These are phyloP conservation scores for Andrena minutula DNA, from an alignment of 2,888 invertebrate species.

Conservation along the genomic window DNA sequence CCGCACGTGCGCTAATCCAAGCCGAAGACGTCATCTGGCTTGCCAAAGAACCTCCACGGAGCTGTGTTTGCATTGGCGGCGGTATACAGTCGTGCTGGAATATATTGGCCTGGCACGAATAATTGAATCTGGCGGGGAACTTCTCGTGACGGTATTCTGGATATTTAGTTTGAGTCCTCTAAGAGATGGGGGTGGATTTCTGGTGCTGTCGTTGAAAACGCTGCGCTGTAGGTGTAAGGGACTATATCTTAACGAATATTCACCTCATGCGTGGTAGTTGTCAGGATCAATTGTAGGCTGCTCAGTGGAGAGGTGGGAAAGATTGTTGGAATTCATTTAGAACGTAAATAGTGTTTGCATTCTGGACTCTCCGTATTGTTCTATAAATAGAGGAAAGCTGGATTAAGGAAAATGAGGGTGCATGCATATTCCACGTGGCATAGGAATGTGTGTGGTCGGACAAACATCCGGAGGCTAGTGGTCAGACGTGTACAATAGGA, in stretches of 20 bases:
- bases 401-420: too few species aligned
- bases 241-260: neutral
- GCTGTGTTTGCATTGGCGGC: constrained; percentile 42
- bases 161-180: constrained; percentile 32
- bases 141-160: constrained; percentile 14
- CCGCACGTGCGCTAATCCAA: constrained; percentile 50
- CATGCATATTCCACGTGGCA: too few species aligned
- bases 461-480: too few species aligned
- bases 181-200: neutral
- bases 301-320: neutral
- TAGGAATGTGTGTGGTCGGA: too few species aligned
- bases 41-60: constrained; percentile 20
- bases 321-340: neutral
- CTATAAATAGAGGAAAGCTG: too few species aligned
- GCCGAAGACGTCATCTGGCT: constrained; percentile 53
- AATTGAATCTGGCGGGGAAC: constrained; percentile 50
- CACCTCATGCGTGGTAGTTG: too few species aligned
- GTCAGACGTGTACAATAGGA: too few species aligned
- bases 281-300: too few species aligned
- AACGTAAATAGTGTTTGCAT: too few species aligned
- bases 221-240: neutral
- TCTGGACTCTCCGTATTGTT: too few species aligned
- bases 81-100: constrained; percentile 20
- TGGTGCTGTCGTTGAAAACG: neutral
- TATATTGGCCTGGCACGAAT: constrained; percentile 40